A percentile compares a stretch with the other conserved stretches of the same genome.
phyloP scores from a whole-genome alignment of 2,888 invertebrate species.

The Drosophila lacicola region DNA sequence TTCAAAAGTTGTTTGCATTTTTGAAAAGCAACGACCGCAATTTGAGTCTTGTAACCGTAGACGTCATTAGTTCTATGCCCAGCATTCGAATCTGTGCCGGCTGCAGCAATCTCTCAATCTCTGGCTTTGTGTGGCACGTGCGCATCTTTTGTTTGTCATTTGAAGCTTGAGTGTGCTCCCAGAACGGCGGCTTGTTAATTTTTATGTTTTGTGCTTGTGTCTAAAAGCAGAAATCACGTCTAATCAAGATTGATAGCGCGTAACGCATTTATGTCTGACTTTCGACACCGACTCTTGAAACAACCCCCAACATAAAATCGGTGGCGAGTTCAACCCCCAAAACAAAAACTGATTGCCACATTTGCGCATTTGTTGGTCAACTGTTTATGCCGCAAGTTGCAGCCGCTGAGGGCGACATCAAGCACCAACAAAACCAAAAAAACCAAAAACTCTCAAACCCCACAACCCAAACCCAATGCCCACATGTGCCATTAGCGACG shows the following conservation, averaged over 20 bases:
- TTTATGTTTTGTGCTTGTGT: slow-evolving; percentile 63
- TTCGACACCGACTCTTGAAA: slow-evolving; percentile 50
- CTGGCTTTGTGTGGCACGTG: slow-evolving; percentile 53
- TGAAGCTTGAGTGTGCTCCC: slow-evolving; percentile 18
- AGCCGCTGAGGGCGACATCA: slow-evolving; percentile 50
- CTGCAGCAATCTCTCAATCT: background rate
- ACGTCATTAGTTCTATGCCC: slow-evolving; percentile 59
- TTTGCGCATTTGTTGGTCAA: slow-evolving; percentile 71
- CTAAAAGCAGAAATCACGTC: slow-evolving; percentile 83
- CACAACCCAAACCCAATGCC: slow-evolving; percentile 50
- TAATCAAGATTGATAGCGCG: slow-evolving; percentile 85
- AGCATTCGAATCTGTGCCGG: slow-evolving; percentile 10
- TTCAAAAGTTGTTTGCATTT: slow-evolving; percentile 77
- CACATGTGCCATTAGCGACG: slow-evolving; percentile 77
- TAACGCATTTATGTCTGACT: slow-evolving; percentile 81
- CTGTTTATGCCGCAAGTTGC: slow-evolving; percentile 71
- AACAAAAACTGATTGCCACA: slow-evolving; percentile 38
- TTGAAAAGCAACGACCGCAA: slow-evolving; percentile 31
- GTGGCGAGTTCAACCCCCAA: slow-evolving; percentile 39
- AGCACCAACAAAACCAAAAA: slow-evolving; percentile 16
- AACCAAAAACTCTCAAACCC: slow-evolving; percentile 19
- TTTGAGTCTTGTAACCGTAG: slow-evolving; percentile 66
- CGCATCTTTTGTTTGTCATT: slow-evolving; percentile 56
- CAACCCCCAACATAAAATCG: slow-evolving; percentile 35
- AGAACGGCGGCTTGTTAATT: slow-evolving; percentile 60